phyloP scores from a whole-genome alignment of 2,113 vertebrate genomes.

The Scomber scombrus region DNA sequence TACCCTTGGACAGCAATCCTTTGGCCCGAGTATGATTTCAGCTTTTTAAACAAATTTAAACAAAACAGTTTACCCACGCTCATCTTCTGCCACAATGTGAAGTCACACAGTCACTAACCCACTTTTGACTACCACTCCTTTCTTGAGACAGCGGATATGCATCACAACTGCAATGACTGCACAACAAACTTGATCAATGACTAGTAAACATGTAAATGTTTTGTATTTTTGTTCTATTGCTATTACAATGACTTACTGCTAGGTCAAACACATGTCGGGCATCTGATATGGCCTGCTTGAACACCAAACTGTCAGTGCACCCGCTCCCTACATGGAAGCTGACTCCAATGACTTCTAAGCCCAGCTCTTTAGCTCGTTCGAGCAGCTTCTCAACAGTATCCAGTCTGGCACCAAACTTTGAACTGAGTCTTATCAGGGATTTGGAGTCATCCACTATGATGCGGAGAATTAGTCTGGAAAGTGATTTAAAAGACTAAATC shows the following conservation, averaged over 20 bases:
- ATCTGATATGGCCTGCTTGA: conserved; percentile 90
- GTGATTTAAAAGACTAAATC: background rate
- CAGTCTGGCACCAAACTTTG: conserved; percentile 93
- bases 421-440: conserved; percentile 88
- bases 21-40: too few relatives aligned
- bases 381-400: conserved; percentile 88
- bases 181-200: too few relatives aligned
- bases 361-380: conserved; percentile 88
- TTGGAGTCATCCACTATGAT: conserved; percentile 94
- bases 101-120: too few relatives aligned
- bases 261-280: conserved; percentile 91
- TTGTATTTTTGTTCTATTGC: too few relatives aligned
- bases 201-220: too few relatives aligned
- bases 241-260: conserved; percentile 1
- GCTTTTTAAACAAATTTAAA: too few relatives aligned
- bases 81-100: too few relatives aligned
- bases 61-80: too few relatives aligned
- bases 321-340: conserved; percentile 94
- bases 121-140: too few relatives aligned
- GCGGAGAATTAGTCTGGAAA: conserved; percentile 88
- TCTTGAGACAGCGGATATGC: too few relatives aligned
- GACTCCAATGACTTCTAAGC: conserved; percentile 90
- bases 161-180: too few relatives aligned
- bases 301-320: conserved; percentile 89
- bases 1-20: too few relatives aligned